A percentile compares a stretch with the other conserved stretches of the same genome.
phyloP scores from a whole-genome alignment of 2,888 invertebrate species.

The Dynastes maya region DNA sequence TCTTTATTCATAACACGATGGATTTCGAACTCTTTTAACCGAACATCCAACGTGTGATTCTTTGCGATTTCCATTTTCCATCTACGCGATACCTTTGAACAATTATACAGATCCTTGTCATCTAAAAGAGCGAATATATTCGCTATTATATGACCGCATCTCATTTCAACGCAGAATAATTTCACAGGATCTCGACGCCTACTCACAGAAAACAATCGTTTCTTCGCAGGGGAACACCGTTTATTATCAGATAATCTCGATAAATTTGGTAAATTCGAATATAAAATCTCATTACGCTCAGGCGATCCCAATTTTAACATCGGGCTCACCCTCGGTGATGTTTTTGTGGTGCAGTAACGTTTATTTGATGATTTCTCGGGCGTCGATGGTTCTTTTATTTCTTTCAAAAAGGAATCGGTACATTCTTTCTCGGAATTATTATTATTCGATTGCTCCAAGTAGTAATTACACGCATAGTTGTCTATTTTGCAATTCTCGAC shows the following conservation, averaged over 20 bases:
- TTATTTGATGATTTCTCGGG: conserved; percentile 43
- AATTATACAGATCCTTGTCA: conserved; percentile 64
- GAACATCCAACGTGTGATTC: conserved; percentile 8
- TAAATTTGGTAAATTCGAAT: conserved; percentile 59
- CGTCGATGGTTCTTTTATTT: conserved; percentile 43
- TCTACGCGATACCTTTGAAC: conserved; percentile 61
- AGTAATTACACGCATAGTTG: conserved; percentile 53
- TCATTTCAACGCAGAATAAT: conserved; percentile 52
- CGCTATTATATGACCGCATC: conserved; percentile 60
- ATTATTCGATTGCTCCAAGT: conserved; percentile 50
- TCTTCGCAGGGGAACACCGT: conserved; percentile 60
- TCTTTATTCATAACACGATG: conserved; percentile 57
- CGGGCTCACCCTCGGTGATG: conserved; percentile 50
- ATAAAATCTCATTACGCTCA: conserved; percentile 64
- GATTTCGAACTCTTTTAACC: conserved; percentile 47
- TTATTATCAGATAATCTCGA: conserved; percentile 58
- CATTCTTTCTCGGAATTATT: conserved; percentile 6
- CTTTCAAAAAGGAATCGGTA: conserved; percentile 31
- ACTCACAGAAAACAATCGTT: conserved; percentile 59
- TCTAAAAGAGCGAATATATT: conserved; percentile 63
- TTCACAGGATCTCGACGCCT: conserved; percentile 53
- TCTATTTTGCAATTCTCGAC: conserved; percentile 62
- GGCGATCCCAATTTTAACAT: conserved; percentile 58
- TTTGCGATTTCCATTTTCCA: conserved; percentile 55
- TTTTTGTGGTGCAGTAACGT: conserved; percentile 5